A percentile compares a stretch with the other conserved stretches of the same genome.
These are phyloP conservation scores for Nomada hirtipes DNA, from an alignment of 2,888 invertebrate genomes.

Conservation along the genomic window DNA sequence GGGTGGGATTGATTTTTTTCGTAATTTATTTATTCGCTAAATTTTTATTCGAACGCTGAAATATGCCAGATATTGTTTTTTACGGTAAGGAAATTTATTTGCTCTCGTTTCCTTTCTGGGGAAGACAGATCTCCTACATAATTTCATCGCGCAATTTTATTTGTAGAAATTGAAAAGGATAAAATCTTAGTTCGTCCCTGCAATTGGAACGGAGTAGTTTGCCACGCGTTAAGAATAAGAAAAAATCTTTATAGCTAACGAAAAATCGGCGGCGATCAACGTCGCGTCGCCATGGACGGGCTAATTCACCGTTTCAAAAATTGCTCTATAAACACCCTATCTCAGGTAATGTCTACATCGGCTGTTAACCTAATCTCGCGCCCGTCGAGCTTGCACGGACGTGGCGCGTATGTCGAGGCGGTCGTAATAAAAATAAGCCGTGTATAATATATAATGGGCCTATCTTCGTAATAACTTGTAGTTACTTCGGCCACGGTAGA, in stretches of 20 bases:
- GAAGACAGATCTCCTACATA: too few relatives aligned
- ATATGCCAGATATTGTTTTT: too few relatives aligned
- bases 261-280: not conserved
- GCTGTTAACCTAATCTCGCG: slow-evolving; percentile 66
- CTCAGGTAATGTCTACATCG: slow-evolving; percentile 71
- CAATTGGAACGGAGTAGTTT: too few relatives aligned
- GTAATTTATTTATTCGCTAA: too few relatives aligned
- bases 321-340: slow-evolving; percentile 74
- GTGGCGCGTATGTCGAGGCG: slow-evolving; percentile 50
- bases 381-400: slow-evolving; percentile 51
- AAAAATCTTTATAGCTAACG: not conserved
- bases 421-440: slow-evolving; percentile 73
- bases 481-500: slow-evolving; percentile 78
- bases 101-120: too few relatives aligned
- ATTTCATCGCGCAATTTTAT: too few relatives aligned
- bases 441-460: slow-evolving; percentile 80
- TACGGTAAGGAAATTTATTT: too few relatives aligned
- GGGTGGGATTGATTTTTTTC: too few relatives aligned
- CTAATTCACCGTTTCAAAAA: slow-evolving; percentile 64
- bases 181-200: too few relatives aligned
- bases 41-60: too few relatives aligned
- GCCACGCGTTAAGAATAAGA: too few relatives aligned
- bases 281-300: slow-evolving; percentile 32
- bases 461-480: slow-evolving; percentile 80
- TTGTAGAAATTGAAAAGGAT: too few relatives aligned